Evolutionary conservation across 1,140 invertebrate species (phyloP).

Genomic region (Polypedilum vanderplanki): DNA sequence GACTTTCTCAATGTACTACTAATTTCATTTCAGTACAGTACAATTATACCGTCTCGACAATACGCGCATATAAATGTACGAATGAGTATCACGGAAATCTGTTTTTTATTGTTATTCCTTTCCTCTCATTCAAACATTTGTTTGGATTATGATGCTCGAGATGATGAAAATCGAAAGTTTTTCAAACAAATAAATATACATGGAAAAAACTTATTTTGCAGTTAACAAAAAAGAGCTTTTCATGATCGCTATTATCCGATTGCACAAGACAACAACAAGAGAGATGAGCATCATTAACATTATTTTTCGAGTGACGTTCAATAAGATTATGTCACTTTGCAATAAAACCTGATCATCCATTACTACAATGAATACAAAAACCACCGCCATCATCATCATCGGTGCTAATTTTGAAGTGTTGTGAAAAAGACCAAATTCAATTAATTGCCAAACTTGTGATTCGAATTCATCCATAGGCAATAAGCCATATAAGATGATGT

Average conservation of each 20-base stretch:
- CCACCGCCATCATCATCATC: background rate
- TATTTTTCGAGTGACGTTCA: too few species aligned
- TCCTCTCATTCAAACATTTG: background rate
- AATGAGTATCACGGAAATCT: slow-evolving; percentile 17
- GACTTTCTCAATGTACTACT: slow-evolving; percentile 17
- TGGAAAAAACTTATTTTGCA: background rate
- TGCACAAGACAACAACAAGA: too few species aligned
- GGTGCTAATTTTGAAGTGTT: background rate
- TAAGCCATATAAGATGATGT: slow-evolving; percentile 13
- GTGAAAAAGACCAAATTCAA: background rate
- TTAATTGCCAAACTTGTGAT: slow-evolving; percentile 8
- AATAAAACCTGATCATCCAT: too few species aligned
- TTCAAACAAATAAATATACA: background rate
- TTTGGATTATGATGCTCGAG: background rate
- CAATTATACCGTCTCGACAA: slow-evolving; percentile 4
- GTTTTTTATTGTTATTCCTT: background rate
- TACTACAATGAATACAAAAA: too few species aligned
- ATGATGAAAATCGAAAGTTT: slow-evolving; percentile 2
- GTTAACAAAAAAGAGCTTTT: background rate
- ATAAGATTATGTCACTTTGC: too few species aligned
- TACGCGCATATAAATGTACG: background rate
- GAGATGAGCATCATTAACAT: too few species aligned
- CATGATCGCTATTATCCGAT: too few species aligned
- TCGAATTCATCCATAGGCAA: background rate
- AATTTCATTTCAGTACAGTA: background rate